These are phyloP conservation scores for Mesembrinibis cayennensis DNA, from an alignment of 2,113 vertebrate species.

Conservation along the genomic window DNA sequence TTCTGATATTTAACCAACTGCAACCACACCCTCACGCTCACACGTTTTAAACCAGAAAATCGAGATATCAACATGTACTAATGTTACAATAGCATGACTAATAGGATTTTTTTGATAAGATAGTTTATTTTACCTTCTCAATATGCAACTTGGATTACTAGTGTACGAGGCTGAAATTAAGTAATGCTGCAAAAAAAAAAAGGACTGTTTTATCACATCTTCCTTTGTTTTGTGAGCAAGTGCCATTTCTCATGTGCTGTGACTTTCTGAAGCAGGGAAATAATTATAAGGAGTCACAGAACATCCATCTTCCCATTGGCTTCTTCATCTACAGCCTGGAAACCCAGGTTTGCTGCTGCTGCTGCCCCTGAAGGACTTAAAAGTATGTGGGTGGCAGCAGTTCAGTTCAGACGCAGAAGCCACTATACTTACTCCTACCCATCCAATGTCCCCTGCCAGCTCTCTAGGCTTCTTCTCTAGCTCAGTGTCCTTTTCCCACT, in stretches of 20 bases:
- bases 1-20: constrained; percentile 9
- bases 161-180: background rate
- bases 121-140: background rate
- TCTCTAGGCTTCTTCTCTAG: background rate
- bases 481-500: background rate
- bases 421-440: background rate
- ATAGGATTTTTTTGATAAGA: background rate
- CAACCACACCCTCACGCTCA: background rate
- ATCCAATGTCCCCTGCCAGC: background rate
- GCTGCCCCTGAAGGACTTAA: background rate
- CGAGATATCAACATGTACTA: background rate
- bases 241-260: background rate
- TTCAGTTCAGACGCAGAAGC: background rate
- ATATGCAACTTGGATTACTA: background rate
- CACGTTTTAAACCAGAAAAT: constrained; percentile 7
- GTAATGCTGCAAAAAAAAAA: background rate
- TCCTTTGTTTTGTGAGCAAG: background rate
- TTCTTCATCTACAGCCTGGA: background rate
- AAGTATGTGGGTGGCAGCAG: background rate
- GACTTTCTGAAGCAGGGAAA: background rate
- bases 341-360: background rate
- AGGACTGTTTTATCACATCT: background rate
- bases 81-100: background rate
- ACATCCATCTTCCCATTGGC: background rate
- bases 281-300: background rate